Percentiles rank a stretch among this genome's conserved stretches.
These are phyloP conservation scores for Andinoacara biseriatus DNA, from an alignment of 2,113 vertebrate species.

Conservation along the genomic window DNA sequence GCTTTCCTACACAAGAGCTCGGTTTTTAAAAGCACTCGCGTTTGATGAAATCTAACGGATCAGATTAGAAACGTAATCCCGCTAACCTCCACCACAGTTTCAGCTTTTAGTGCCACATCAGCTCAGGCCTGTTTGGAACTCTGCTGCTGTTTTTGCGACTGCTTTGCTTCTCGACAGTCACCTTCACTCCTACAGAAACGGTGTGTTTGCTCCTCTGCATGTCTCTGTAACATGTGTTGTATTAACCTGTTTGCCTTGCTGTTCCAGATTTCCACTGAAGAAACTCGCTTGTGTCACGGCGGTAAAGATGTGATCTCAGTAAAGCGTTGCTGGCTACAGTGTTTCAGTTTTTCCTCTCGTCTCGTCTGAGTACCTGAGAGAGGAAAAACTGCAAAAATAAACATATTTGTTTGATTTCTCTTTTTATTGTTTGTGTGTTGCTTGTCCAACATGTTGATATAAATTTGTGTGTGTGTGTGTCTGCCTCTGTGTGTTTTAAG, in stretches of 20 bases:
- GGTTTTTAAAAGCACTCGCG: neutral
- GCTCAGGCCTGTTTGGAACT: neutral
- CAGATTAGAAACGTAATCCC: neutral
- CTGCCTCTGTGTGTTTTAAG: conserved; percentile 51
- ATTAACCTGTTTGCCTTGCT: conserved; percentile 99
- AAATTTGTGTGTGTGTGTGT: conserved; percentile 34
- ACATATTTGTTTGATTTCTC: conserved; percentile 48
- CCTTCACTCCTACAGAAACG: conserved; percentile 23
- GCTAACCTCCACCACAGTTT: conserved; percentile 45
- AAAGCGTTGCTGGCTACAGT: conserved; percentile 38
- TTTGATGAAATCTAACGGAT: neutral
- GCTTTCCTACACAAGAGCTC: conserved; percentile 15
- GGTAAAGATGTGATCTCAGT: conserved; percentile 77
- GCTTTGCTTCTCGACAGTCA: conserved; percentile 32
- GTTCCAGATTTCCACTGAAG: conserved; percentile 91
- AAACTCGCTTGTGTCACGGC: conserved; percentile 79
- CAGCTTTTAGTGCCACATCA: neutral
- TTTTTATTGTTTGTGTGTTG: conserved; percentile 44
- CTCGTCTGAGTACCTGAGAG: conserved; percentile 18
- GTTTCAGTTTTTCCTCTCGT: conserved; percentile 51
- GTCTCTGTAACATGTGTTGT: conserved; percentile 71
- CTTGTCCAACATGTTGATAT: conserved; percentile 47
- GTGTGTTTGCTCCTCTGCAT: conserved; percentile 59
- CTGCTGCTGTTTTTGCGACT: conserved; percentile 32
- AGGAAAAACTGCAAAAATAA: conserved; percentile 49